Evolutionary conservation across 2,888 invertebrate species (phyloP), one percentile per base, ranked within the genome.

Genomic region (Andricus quercusramuli): DNA sequence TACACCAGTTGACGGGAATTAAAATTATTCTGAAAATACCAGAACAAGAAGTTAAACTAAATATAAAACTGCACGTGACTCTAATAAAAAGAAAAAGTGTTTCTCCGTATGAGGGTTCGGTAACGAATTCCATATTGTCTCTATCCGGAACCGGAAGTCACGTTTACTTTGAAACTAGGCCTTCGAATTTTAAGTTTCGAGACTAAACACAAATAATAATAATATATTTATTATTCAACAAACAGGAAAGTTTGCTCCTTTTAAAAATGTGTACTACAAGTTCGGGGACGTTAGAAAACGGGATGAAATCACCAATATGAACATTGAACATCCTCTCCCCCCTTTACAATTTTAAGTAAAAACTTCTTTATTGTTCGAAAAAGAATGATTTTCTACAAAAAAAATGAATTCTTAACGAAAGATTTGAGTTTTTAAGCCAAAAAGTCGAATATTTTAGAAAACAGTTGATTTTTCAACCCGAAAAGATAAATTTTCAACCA

Each of bases 131-230:
- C 29, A 32, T 74, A 32, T 56, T 47, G 20, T 74, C 51, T 74
- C 74, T 51, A 51, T 17, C 15, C 70, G 17, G 47, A 51, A 74
- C 56, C 74, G 74, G 74, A 74, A 74, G 51, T 74, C 51, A 47
- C 51, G 47, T 74, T 74, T 74, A 13, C 74, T 56, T 29, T 32
- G 32, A 74, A 74, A 51, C 29, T 56, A 29, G 74, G 74, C 51
- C 74, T 74, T 17, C 11, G 32, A 74, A 51, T 74, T 29, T 74
- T 11, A 32, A 74, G 29, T 51, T 51, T 20, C 17, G 51, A 56
- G n/a, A 22, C 44, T 47, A 47, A 68, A 68, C 17, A 25, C 8
- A 25, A 22, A 67, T 15, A 1, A 15, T 25, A 62, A 62, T 22
- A 62, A 37, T 8, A 32, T 32, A 32, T 6, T 62, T 25, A 13